A percentile compares a stretch with the other conserved stretches of the same genome.
Evolutionary conservation across 2,797 vertebrate genomes (phyloP).

Genomic region (Pantherophis vulpinus): DNA sequence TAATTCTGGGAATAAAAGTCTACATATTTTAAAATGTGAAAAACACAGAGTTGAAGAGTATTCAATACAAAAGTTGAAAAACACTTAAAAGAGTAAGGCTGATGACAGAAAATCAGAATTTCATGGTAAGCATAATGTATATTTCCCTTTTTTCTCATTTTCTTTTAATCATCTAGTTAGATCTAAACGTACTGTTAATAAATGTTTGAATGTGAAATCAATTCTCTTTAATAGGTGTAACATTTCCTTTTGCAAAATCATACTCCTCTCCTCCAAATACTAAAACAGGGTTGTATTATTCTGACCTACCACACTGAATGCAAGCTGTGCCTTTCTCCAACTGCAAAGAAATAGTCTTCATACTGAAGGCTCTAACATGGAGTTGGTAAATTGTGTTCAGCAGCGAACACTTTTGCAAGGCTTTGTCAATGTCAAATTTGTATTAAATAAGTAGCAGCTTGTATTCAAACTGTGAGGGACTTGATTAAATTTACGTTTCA

Average conservation of each 20-base stretch:
- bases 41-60: not conserved
- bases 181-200: not conserved
- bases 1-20: not conserved
- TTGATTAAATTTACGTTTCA: not conserved
- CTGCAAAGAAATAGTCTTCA: not conserved
- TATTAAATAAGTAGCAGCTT: not conserved
- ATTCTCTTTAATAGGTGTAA: no score
- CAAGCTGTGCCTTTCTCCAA: not conserved
- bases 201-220: not conserved
- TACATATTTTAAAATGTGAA: not conserved
- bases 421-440: not conserved
- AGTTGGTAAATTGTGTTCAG: not conserved
- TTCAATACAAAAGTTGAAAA: not conserved
- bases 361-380: not conserved
- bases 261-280: not conserved
- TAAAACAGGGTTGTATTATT: not conserved
- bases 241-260: not conserved
- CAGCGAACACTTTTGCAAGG: not conserved
- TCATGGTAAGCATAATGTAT: not conserved
- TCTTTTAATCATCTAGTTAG: not conserved
- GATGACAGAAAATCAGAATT: not conserved
- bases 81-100: not conserved
- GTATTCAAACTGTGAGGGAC: not conserved
- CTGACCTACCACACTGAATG: not conserved
- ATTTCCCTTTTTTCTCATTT: not conserved